phyloP scores from a whole-genome alignment of 2,113 vertebrate genomes.

The Phocoena phocoena region DNA sequence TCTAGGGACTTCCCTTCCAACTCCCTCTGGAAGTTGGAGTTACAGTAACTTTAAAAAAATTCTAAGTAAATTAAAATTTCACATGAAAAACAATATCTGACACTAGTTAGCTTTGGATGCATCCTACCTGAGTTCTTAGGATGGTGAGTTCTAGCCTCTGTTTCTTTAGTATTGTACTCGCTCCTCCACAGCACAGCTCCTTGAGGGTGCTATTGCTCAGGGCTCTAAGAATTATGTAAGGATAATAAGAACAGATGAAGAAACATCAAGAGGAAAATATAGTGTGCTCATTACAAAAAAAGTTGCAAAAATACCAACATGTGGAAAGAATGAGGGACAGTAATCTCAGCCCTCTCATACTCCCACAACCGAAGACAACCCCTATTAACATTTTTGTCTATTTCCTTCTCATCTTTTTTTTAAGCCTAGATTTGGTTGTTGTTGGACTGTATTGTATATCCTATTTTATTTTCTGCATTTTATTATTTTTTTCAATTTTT shows the following conservation, averaged over 20 bases:
- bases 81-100: not conserved
- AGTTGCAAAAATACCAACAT: not conserved
- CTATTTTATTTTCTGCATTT: not conserved
- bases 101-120: not conserved
- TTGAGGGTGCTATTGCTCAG: not conserved
- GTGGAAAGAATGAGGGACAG: not conserved
- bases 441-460: not conserved
- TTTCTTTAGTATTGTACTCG: not conserved
- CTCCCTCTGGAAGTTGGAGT: not conserved
- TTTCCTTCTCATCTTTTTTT: not conserved
- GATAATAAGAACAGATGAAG: not conserved
- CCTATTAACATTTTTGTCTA: not conserved
- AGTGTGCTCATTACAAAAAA: not conserved
- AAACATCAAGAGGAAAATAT: not conserved
- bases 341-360: not conserved
- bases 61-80: not conserved
- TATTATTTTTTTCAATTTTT: too few species aligned
- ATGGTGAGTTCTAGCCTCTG: not conserved
- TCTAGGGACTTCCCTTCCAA: not conserved
- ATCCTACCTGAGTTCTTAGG: not conserved
- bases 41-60: not conserved
- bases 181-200: not conserved
- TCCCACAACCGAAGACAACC: not conserved
- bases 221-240: not conserved
- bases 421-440: not conserved